Evolutionary conservation across 2,888 invertebrate species (phyloP), one percentile per base, ranked within the genome.

Genomic region (Tribolium freemani): DNA sequence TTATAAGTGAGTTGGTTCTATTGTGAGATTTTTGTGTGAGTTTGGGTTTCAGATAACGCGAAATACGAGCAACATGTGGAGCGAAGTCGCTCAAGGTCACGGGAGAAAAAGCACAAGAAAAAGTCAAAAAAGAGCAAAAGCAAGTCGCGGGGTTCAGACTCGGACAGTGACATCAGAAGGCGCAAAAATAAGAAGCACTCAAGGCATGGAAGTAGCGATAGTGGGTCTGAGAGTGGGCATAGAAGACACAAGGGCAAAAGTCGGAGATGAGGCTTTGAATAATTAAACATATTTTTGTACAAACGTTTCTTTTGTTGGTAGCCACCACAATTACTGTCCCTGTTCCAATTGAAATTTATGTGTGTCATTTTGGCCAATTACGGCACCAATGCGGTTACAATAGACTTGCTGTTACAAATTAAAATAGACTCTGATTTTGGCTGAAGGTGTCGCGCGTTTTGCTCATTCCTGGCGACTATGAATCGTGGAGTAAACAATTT

Each of bases 1-100:
- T 96, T 79, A 89, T 97, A 85, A 97, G 96, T 96, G 90, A 92
- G 93, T 91, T 50, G 50, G 93, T 54, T 30, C 56, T 1, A 16
- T 16, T 16, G 16, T 16, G 16, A 2, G 16, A 2, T 16, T 16
- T n/a, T 66, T 46, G 9, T 61, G 9, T 20, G 5, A 68, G 44
- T 11, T 60, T 74, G 82, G 72, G 82, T 87, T 88, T 61, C 83
- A 94, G 94, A 94, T 87, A 88, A 91, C 2, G 90, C 89, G 31
- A 91, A 92, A 76, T 94, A 90, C 83, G 92, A 93, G 77, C 90
- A 92, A 78, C 93, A 92, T 81, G 78, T 81, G 77, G 45, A 56
- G 4, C 5, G 11, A 56, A 68, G 5, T 9, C 13, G 71, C 68
- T 67, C 72, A 46, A 60, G 71, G 57, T 69, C 69, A 0, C 71